phyloP scores from a whole-genome alignment of 2,888 invertebrate genomes.

The Phyto melanocephala region DNA sequence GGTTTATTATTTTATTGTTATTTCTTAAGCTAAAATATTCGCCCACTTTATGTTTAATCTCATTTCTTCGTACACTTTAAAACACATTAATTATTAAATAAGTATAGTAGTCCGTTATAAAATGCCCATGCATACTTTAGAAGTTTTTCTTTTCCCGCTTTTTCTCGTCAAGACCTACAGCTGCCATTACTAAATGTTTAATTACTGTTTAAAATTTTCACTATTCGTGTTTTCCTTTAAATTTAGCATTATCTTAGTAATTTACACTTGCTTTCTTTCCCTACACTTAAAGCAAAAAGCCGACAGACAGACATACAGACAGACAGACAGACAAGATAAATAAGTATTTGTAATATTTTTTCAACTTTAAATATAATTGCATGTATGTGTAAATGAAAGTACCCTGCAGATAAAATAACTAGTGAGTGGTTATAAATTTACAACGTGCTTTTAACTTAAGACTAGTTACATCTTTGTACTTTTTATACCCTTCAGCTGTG shows the following conservation, averaged over 20 bases:
- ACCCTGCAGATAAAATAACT: no score
- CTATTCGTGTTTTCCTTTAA: neutral
- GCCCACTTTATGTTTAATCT: constrained; percentile 8
- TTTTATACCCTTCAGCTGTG: no score
- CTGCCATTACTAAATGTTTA: constrained; percentile 12
- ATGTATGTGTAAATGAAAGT: no score
- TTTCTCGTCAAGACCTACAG: neutral
- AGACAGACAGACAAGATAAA: no score
- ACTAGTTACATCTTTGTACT: no score
- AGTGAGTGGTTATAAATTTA: no score
- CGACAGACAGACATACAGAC: neutral
- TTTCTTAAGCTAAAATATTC: neutral
- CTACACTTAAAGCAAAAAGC: neutral
- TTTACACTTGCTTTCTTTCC: constrained; percentile 13
- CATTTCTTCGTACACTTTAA: neutral
- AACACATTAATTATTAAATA: neutral
- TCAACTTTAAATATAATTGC: constrained; percentile 9
- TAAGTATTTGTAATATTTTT: neutral
- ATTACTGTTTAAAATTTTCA: neutral
- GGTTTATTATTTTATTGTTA: neutral
- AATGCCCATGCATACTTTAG: neutral
- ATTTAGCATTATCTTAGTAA: constrained; percentile 13
- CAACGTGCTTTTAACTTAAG: no score
- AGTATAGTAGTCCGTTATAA: neutral
- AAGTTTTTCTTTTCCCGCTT: neutral